A percentile compares a stretch with the other conserved stretches of the same genome.
phyloP scores from a whole-genome alignment of 2,888 invertebrate species.

The Eupithecia centaureata region DNA sequence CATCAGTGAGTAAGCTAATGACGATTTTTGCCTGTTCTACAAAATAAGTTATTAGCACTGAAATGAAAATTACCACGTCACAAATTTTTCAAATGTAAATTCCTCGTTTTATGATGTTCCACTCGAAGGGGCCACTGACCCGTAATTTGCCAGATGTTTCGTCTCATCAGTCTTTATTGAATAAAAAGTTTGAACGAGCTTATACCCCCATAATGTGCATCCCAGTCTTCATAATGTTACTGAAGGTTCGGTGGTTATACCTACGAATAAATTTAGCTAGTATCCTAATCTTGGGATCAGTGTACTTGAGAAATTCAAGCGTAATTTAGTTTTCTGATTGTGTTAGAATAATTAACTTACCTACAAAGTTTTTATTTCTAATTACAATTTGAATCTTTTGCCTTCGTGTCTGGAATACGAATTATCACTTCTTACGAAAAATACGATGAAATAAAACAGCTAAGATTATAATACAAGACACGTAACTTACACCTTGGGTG shows the following conservation, averaged over 20 bases:
- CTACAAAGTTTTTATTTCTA: background rate
- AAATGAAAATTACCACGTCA: constrained; percentile 27
- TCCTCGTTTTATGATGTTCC: constrained; percentile 53
- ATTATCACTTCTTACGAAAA: background rate
- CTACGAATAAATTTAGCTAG: constrained; percentile 5
- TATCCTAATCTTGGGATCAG: constrained; percentile 10
- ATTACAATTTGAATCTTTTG: background rate
- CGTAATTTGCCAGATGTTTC: constrained; percentile 62
- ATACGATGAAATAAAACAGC: too few relatives aligned
- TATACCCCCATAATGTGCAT: constrained; percentile 57
- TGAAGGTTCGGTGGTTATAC: constrained; percentile 36
- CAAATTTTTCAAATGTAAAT: constrained; percentile 53
- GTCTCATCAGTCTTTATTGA: constrained; percentile 61
- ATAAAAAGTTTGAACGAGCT: constrained; percentile 58
- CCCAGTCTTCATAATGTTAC: constrained; percentile 46
- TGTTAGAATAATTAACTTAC: constrained; percentile 1
- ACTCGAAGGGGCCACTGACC: constrained; percentile 55
- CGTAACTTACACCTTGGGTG: background rate
- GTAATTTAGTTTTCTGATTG: constrained; percentile 6
- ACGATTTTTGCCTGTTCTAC: background rate
- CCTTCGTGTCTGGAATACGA: background rate
- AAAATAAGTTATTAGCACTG: background rate
- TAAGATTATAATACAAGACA: too few relatives aligned
- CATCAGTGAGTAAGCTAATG: background rate
- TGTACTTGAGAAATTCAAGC: background rate